These are phyloP conservation scores for Aurelia sp. DNA, from an alignment of 30 jellyfish, hydroid and myxozoan species.

Conservation along the genomic window DNA sequence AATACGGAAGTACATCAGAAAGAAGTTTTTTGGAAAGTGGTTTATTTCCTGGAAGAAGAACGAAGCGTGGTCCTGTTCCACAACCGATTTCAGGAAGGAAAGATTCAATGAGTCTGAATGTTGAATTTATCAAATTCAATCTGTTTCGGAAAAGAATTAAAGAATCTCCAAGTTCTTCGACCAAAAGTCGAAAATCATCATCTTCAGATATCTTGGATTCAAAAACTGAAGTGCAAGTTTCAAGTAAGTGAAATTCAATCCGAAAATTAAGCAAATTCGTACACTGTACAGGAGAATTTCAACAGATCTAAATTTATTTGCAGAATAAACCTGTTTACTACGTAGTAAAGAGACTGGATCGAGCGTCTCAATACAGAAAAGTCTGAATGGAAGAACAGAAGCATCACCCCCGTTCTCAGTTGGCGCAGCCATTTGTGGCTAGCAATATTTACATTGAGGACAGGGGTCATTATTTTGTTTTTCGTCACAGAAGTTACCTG, in stretches of 20 bases:
- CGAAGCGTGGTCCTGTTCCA: slow-evolving; percentile 62
- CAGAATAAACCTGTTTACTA: no score
- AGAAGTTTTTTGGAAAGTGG: slow-evolving; percentile 71
- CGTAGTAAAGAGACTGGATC: no score
- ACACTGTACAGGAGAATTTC: no score
- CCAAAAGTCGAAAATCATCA: slow-evolving; percentile 24
- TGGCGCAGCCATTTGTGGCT: no score
- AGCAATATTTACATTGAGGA: no score
- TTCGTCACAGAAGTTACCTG: no score
- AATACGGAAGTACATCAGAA: slow-evolving; percentile 84
- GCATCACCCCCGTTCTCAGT: no score
- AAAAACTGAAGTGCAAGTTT: slow-evolving; percentile 84
- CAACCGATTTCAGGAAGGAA: slow-evolving; percentile 97
- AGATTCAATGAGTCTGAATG: slow-evolving; percentile 94
- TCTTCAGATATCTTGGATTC: slow-evolving; percentile 47
- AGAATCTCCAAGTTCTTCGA: slow-evolving; percentile 19
- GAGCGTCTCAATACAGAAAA: no score
- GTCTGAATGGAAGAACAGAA: no score
- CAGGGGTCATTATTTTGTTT: no score
- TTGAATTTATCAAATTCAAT: slow-evolving; percentile 89
- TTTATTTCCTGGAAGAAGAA: slow-evolving; percentile 80
- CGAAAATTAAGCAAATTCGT: no score
- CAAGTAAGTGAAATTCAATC: slow-evolving; percentile 57
- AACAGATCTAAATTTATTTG: no score
- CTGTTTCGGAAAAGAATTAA: slow-evolving; percentile 75